Percentiles rank a stretch among this genome's conserved stretches.
phyloP scores from a whole-genome alignment of 2,113 vertebrate species.

The Prunella fulvescens region DNA sequence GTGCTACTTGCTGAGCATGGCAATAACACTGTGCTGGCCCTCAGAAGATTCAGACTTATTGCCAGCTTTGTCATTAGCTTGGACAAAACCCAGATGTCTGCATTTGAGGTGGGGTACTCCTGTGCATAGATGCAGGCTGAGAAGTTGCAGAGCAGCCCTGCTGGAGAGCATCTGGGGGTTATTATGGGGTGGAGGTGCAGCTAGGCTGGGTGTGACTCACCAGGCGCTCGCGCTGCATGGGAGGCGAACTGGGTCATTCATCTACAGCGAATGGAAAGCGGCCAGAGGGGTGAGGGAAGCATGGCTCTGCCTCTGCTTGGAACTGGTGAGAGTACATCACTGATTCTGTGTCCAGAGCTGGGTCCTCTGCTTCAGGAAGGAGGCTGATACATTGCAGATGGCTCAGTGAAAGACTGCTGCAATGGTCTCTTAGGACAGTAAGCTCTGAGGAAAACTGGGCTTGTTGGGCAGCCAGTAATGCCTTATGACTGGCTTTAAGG shows the following conservation, averaged over 20 bases:
- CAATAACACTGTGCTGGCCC: not conserved
- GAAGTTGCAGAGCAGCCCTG: not conserved
- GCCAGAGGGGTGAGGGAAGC: not conserved
- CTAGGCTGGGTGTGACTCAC: not conserved
- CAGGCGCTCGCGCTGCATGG: not conserved
- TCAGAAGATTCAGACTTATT: not conserved
- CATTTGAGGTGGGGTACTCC: not conserved
- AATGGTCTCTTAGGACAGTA: not conserved
- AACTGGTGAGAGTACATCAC: not conserved
- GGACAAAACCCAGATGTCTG: not conserved
- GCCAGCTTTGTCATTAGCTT: conserved; percentile 22
- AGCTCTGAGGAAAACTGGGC: not conserved
- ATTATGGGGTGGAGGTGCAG: not conserved
- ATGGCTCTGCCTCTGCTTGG: not conserved
- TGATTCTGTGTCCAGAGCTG: not conserved
- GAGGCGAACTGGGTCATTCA: not conserved
- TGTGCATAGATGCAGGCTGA: not conserved
- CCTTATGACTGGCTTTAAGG: not conserved
- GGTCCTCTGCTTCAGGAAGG: not conserved
- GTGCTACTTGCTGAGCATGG: not conserved
- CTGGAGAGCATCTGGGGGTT: not conserved
- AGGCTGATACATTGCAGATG: not conserved
- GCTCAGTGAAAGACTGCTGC: not conserved
- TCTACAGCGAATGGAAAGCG: not conserved
- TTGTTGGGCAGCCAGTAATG: not conserved